Evolutionary conservation across 2,888 invertebrate species (phyloP).

Genomic region (Orthonychiurus folsomi): DNA sequence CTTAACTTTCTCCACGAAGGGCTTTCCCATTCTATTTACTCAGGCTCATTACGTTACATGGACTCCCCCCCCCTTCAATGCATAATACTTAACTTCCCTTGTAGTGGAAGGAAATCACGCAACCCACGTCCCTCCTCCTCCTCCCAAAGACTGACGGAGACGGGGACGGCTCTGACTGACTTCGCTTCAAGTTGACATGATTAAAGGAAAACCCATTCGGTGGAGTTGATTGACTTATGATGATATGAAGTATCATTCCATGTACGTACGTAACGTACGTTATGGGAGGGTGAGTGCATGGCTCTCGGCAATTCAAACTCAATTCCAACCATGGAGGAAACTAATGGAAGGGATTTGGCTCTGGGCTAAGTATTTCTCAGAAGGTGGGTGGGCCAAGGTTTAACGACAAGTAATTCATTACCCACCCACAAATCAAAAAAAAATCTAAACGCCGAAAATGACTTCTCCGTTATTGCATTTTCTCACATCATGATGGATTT

Average conservation of each 20-base stretch:
- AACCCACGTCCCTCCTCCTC: not conserved
- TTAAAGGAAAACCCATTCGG: slow-evolving; percentile 1
- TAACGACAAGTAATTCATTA: too few species aligned
- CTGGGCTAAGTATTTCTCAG: too few species aligned
- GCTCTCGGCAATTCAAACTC: not conserved
- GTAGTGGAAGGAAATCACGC: not conserved
- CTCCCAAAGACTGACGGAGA: too few species aligned
- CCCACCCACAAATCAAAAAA: too few species aligned
- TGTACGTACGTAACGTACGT: not conserved
- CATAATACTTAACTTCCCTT: not conserved
- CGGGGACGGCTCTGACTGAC: not conserved
- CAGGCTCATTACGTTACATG: not conserved
- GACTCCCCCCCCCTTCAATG: too few species aligned
- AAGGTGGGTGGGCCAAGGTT: too few species aligned
- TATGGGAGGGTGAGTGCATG: not conserved
- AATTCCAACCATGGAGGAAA: not conserved
- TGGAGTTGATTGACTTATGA: not conserved
- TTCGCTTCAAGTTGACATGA: not conserved
- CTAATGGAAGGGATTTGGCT: too few species aligned
- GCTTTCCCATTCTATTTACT: not conserved
- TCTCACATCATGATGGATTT: too few species aligned
- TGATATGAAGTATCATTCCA: not conserved
- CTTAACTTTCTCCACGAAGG: not conserved
- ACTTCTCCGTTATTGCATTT: too few species aligned
- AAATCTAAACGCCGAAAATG: too few species aligned